Base-by-base conservation (phyloP, 2,113 vertebrate species). In the Terrapene triunguis region DNA sequence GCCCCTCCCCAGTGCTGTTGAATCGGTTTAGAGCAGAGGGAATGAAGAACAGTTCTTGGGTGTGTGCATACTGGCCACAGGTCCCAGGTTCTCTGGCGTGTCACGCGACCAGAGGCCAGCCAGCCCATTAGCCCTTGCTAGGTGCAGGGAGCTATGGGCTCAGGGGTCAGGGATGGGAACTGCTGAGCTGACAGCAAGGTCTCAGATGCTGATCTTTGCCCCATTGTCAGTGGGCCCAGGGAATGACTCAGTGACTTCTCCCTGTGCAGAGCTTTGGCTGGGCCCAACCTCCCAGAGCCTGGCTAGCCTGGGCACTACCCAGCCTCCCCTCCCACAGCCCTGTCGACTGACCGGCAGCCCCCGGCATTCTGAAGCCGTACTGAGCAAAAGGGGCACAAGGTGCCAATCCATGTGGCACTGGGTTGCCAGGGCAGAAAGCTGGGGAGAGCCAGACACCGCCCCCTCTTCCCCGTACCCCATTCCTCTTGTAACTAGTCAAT, bases 401-500 rank as follows among this genome's bases (percentile, higher is more conserved):
- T 78, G 42, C 24, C 42, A 47, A 4, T 12, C 10, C 42, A 24
- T 3, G 24, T 38, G 72, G 6, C 38, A 3, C 10, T 42, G 21
- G 38, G 27, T 44, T 76, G 42, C 42, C 12, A 13, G 72, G 38
- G 11, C 21, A 76, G 72, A 76, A 13, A 76, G 42, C 3, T 47
- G 42, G 42, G 7, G 74, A 42, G 24, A 47, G 22, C 74, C 38
- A 24, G 19, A 42, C 21, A 25, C 21, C 38, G 19, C 38, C 42
- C 38, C 38, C 2, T 6, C 38, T 25, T 6, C 5, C 74, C 25
- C 5, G 10, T 38, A 13, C 1, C n/a, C 6, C 12, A 6, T 13
- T 25, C 38, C 6, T 38, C 38, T 38, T 38, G 17, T 38, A 1
- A 38, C n/a, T 22, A 72, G 65, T 72, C 65, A 4, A 22, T n/a